Base-by-base conservation (phyloP, 92 coral and sea anemone species). In the Chrysogorgia sp. region DNA sequence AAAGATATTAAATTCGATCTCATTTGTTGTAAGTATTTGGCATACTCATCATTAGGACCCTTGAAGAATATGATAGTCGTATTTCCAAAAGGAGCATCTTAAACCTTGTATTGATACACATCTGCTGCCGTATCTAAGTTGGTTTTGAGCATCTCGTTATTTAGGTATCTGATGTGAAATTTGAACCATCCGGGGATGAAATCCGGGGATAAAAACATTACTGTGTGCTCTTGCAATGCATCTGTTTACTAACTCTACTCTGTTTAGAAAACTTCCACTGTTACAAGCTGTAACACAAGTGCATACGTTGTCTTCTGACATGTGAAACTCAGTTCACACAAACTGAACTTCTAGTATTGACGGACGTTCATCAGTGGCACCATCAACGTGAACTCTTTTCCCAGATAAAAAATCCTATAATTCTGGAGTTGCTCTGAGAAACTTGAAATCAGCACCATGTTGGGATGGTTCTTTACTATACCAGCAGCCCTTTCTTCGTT, bases 61-160 rank as follows among this genome's bases (percentile, higher is more conserved):
- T 86, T 86, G 49, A 81, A 55, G 45, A 81, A 67, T 28, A n/a
- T 81, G 70, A 86, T 86, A 24, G 82, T 55, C 14, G 86, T 53
- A 53, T 86, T 79, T 70, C 80, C 88, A 80, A 67, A 84, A 59
- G 84, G 88, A 30, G 88, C 88, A 79, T 47, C 88, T 40, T 84
- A 71, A 67, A 84, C 88, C 60, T 69, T 79, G 58, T 84, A 84
- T 26, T 64, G 81, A 79, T 84, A 84, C 26, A 84, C 84, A 53
- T 84, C 88, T 78, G 84, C 69, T 49, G 88, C 84, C 19, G 78
- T 79, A 63, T 84, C 88, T 62, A n/a, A n/a, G n/a, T n/a, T n/a
- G n/a, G 56, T 77, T 40, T 65, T 78, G 48, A 78, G 86, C 45
- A 74, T 82, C 75, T 48, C 83, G 62, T 83, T 57, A 75, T 83